Evolutionary conservation across 2,888 invertebrate genomes (phyloP).

Genomic region (Aporophyla nigra): DNA sequence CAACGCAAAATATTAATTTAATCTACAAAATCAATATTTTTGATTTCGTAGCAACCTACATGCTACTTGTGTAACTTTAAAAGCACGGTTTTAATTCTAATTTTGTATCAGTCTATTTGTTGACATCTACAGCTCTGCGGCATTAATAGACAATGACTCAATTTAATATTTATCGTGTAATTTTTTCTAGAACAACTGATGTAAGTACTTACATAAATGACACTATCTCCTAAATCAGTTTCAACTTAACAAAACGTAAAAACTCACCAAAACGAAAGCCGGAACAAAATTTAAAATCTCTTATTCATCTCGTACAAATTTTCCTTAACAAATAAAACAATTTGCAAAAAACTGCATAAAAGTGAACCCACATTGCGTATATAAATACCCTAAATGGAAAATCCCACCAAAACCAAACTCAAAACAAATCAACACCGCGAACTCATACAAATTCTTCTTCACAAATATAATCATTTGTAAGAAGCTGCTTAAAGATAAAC

Average conservation of each 20-base stretch:
- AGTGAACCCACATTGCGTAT: too few species aligned
- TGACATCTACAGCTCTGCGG: not conserved
- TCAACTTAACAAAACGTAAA: not conserved
- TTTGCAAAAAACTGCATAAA: slow-evolving; percentile 64
- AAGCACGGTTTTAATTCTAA: too few species aligned
- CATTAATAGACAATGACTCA: too few species aligned
- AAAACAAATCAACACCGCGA: not conserved
- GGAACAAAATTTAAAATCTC: not conserved
- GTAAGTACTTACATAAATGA: not conserved
- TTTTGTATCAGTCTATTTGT: not conserved
- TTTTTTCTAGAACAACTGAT: not conserved
- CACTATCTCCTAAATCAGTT: not conserved
- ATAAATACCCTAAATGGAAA: too few species aligned
- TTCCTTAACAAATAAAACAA: slow-evolving; percentile 50
- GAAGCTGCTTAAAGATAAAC: slow-evolving; percentile 62
- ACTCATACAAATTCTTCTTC: not conserved
- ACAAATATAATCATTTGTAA: slow-evolving; percentile 61
- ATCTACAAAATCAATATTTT: not conserved
- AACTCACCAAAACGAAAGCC: not conserved
- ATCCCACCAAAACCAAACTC: not conserved
- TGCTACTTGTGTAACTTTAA: too few species aligned
- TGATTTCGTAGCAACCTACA: too few species aligned
- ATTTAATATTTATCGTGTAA: too few species aligned
- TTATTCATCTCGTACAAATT: not conserved
- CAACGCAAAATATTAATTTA: too few species aligned